These are phyloP conservation scores for Narcine bancroftii DNA, from an alignment of 2,113 vertebrate genomes.

Conservation along the genomic window DNA sequence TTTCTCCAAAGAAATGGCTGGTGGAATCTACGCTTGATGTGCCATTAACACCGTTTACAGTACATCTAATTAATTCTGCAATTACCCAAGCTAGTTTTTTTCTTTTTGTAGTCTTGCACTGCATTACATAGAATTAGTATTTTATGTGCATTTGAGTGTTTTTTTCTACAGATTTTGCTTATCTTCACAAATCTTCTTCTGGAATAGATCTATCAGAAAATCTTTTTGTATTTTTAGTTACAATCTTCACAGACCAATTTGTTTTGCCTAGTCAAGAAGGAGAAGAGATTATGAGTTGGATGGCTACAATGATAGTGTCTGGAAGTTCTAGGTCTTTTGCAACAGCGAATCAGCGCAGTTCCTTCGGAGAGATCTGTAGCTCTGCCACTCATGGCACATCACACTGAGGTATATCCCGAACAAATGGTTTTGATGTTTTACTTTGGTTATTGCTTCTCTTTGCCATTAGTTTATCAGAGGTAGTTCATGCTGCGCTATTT, in stretches of 20 bases:
- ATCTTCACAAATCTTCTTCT: not conserved
- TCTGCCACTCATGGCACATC: not conserved
- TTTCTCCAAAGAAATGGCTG: conserved; percentile 21
- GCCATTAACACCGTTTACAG: not conserved
- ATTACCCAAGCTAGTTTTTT: not conserved
- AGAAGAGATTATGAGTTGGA: no score
- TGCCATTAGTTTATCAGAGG: not conserved
- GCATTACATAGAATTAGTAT: not conserved
- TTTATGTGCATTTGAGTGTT: not conserved
- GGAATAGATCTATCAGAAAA: not conserved
- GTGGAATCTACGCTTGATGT: not conserved
- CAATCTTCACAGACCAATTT: not conserved
- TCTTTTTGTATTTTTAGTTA: not conserved
- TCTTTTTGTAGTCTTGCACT: not conserved
- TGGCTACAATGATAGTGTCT: not conserved
- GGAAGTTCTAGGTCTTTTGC: not conserved
- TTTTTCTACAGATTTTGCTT: not conserved
- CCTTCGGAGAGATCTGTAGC: not conserved
- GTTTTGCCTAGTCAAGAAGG: not conserved
- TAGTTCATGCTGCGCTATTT: not conserved
- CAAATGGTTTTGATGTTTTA: not conserved
- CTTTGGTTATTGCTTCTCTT: not conserved
- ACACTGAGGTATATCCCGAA: not conserved
- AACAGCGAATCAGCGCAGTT: not conserved
- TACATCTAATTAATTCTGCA: not conserved